Conservation (phyloP, 2,797 vertebrate genomes). For the Coregonus sp. region DNA sequence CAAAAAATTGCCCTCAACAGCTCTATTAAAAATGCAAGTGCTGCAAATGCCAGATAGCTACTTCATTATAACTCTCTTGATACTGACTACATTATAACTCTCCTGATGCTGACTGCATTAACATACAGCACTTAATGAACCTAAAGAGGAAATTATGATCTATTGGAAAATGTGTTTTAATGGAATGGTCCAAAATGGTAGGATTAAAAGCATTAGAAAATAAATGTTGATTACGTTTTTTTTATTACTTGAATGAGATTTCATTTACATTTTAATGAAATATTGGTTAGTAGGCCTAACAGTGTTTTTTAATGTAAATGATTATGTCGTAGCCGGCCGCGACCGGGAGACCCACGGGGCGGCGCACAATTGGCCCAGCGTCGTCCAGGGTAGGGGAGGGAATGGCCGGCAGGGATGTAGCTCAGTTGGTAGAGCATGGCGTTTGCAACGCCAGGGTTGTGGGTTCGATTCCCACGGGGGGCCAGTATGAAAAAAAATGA, state of each 20-base stretch:
- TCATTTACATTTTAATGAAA: conserved; percentile 18
- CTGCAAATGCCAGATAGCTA: conserved; percentile 32
- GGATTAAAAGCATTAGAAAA: conserved; percentile 54
- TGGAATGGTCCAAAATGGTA: conserved; percentile 28
- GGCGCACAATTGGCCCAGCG: too few species aligned
- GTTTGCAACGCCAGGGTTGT: too few species aligned
- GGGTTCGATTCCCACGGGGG: too few species aligned
- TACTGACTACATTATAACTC: too few species aligned
- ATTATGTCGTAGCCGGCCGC: conserved; percentile 10
- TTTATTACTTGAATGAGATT: conserved; percentile 43
- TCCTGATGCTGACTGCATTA: conserved; percentile 7
- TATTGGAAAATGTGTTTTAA: conserved; percentile 39
- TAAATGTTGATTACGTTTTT: conserved; percentile 45
- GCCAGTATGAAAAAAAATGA: too few species aligned
- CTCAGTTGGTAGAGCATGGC: too few species aligned
- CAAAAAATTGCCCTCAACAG: conserved; percentile 51
- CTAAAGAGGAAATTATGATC: conserved; percentile 23
- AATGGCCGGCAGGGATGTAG: too few species aligned
- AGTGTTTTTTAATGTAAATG: conserved; percentile 51
- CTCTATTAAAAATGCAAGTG: conserved; percentile 43
- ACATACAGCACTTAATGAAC: conserved; percentile 29
- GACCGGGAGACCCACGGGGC: too few species aligned
- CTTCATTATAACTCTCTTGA: too few species aligned
- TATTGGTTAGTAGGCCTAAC: conserved; percentile 26
- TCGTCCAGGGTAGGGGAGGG: too few species aligned